Evolutionary conservation across 2,797 vertebrate genomes (phyloP), one percentile per base, ranked within the genome.

Genomic region (Peromyscus eremicus): DNA sequence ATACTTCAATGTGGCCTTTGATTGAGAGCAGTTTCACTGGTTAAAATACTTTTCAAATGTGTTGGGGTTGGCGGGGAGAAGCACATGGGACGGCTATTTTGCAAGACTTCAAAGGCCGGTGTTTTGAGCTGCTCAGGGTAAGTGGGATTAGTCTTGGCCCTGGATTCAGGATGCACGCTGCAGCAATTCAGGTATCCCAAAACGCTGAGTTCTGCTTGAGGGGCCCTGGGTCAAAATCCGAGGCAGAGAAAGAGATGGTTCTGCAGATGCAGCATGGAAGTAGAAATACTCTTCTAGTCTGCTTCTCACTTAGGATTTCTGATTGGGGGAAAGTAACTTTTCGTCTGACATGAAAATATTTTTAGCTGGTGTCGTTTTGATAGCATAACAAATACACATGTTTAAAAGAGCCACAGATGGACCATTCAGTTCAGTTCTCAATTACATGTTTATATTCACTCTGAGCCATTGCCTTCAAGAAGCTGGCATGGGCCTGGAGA

Each of bases 1-100:
- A 90, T 37, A 83, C 17, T 92, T 81, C n/a, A 80, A 3, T 60
- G 19, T 85, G 73, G 6, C 21, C 49, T 94, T 70, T 79, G 71
- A 52, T 82, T 90, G 79, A 81, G 79, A 97, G 52, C 25, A 75
- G 73, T 91, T 94, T 96, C 25, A 62, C 89, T 93, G n/a, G 75
- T 97, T 92, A 93, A 96, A 95, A 84, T 93, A 68, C 84, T 95
- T 97, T 92, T 66, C 27, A 88, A 60, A 34, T 75, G 11, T 76
- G 34, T 92, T 89, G 83, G 68, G 32, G 40, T 25, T 95, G 57
- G 46, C 6, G 0, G 49, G 40, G 76, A 88, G 75, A 95, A 94
- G 89, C 66, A 92, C 5, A 73, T 19, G 40, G 64, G 95, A 55
- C 5, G 27, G 76, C 68, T 90, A 13, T 91, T 96, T 95, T 96